Base-by-base conservation (phyloP, 2,797 vertebrate species). In the Esox lucius region DNA sequence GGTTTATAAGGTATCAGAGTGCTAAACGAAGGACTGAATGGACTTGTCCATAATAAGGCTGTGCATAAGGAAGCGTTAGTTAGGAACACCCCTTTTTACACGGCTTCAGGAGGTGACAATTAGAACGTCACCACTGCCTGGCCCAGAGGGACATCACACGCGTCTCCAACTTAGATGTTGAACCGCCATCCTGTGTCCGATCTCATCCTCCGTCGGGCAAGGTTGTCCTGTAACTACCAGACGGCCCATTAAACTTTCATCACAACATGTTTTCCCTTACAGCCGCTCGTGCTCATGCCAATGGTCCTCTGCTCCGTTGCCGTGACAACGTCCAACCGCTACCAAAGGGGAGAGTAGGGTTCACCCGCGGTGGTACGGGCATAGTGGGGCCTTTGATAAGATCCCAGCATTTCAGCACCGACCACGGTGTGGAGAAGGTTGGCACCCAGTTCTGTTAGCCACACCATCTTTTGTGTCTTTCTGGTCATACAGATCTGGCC, bases 351-450 rank as follows among this genome's bases (percentile, higher is more conserved):
- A 77, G 74, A 73, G 61, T n/a, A 42, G 56, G 35, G 79, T 75
- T 33, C 73, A 83, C 87, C 24, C 77, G 78, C 83, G 48, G 79
- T 22, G 33, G 35, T 7, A 16, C 78, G 80, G 83, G 84, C 85
- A 90, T 75, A 90, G 86, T 89, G 85, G 75, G 78, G 71, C 87
- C 78, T 90, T 92, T 92, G 91, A 92, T 91, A 75, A 79, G 83
- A 88, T 84, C 85, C 86, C 83, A 81, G 81, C 83, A 68, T 85
- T 81, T 80, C 80, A 80, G 73, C 77, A 80, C 88, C 89, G 88
- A 88, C 88, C 84, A 80, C 85, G 80, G 83, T 86, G 81, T 86
- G 86, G 79, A 59, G 53, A 19, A 59, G 53, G 19, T 9, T 59
- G 53, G 53, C n/a, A 42, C 53, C 2, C 53, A 22, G 53, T 59